A percentile compares a stretch with the other conserved stretches of the same genome.
These are phyloP conservation scores for Hymenochirus boettgeri DNA, from an alignment of 2,113 vertebrate genomes.

Conservation along the genomic window DNA sequence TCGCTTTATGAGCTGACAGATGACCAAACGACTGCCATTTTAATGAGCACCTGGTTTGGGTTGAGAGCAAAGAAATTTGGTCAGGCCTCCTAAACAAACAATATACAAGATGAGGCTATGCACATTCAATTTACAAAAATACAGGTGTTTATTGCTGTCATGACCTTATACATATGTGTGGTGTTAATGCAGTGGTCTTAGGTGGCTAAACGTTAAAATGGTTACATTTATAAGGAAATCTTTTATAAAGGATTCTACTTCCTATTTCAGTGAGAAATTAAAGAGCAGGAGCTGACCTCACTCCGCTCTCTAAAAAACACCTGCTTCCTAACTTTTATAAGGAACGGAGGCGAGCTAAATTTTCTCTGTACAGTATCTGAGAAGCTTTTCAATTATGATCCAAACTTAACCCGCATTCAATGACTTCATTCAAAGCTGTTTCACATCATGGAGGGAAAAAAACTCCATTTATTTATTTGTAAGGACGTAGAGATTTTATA, in stretches of 20 bases:
- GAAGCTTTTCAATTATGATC: slow-evolving; percentile 57
- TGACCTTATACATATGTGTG: too few species aligned
- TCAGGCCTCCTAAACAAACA: too few species aligned
- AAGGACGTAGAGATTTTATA: slow-evolving; percentile 62
- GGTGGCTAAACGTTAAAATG: not conserved
- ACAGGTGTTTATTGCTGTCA: too few species aligned
- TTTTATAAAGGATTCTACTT: slow-evolving; percentile 47
- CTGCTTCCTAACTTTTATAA: slow-evolving; percentile 52
- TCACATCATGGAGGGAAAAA: slow-evolving; percentile 68
- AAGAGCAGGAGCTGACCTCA: slow-evolving; percentile 52
- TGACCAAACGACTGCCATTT: too few species aligned
- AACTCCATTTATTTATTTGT: slow-evolving; percentile 59
- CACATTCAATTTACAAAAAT: too few species aligned
- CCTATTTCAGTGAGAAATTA: slow-evolving; percentile 60
- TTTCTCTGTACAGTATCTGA: slow-evolving; percentile 50
- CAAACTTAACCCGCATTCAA: slow-evolving; percentile 67
- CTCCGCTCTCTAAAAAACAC: slow-evolving; percentile 59
- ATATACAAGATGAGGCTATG: too few species aligned
- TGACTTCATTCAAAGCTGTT: slow-evolving; percentile 73
- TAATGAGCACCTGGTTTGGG: too few species aligned
- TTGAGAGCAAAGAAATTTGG: too few species aligned
- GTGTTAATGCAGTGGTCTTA: not conserved
- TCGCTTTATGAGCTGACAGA: too few species aligned
- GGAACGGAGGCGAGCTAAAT: slow-evolving; percentile 51
- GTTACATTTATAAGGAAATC: not conserved